A percentile compares a stretch with the other conserved stretches of the same genome.
Evolutionary conservation across 37 sponge, comb jelly and placozoan species (phyloP).

Genomic region (Eunapius fragilis): DNA sequence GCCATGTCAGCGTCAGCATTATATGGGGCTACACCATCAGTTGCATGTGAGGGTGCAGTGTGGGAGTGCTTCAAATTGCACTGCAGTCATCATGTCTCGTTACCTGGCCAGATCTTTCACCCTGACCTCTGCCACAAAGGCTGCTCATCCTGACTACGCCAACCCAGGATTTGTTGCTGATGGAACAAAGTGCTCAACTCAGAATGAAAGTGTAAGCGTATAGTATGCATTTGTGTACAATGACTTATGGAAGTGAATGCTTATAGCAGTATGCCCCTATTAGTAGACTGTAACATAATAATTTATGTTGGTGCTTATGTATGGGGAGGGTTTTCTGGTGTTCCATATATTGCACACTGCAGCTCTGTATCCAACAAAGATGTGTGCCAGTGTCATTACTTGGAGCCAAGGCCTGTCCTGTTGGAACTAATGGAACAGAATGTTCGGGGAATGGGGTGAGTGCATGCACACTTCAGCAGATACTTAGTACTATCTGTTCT

Average conservation of each 20-base stretch:
- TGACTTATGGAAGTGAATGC: no score
- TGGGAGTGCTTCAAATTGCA: neutral
- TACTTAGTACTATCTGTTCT: neutral
- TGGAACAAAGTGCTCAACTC: constrained; percentile 55
- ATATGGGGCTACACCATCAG: neutral
- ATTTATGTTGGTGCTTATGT: neutral
- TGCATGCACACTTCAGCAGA: neutral
- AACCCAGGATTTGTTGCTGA: constrained; percentile 55
- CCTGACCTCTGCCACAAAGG: constrained; percentile 20
- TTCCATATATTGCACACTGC: neutral
- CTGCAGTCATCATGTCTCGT: neutral
- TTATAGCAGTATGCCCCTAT: no score
- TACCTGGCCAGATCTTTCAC: constrained; percentile 48
- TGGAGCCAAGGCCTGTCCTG: constrained; percentile 38
- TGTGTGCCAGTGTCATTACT: constrained; percentile 27
- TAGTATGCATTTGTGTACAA: neutral
- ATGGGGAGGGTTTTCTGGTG: neutral
- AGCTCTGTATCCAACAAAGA: constrained; percentile 43
- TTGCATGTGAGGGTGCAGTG: neutral
- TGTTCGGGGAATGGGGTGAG: constrained; percentile 70
- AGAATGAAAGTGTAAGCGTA: constrained; percentile 20
- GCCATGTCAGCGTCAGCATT: neutral
- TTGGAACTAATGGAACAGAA: constrained; percentile 34
- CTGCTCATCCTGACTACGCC: constrained; percentile 2
- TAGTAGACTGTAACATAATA: neutral